Base-by-base conservation (phyloP, 2,797 vertebrate genomes). In the Pteronotus mesoamericanus region DNA sequence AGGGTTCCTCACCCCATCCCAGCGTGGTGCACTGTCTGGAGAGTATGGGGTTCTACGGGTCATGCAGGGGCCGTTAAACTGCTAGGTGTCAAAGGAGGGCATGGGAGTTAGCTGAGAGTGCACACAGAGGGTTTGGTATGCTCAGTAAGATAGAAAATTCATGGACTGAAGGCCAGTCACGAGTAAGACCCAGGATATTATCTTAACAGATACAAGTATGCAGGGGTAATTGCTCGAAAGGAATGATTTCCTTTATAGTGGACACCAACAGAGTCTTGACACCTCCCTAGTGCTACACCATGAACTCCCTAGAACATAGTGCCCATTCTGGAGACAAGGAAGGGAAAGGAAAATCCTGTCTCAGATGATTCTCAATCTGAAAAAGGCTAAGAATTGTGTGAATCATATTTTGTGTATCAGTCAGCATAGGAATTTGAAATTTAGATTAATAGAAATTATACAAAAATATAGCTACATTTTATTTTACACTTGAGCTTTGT, bases 401-500 rank as follows among this genome's bases (percentile, higher is more conserved):
- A 66, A 29, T 74, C n/a, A 21, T 39, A n/a, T 71, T 68, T 95
- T 39, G n/a, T 80, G 57, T 61, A 61, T 48, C 29, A 89, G 9
- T 69, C 68, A 92, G 48, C 84, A n/a, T 3, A 91, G 32, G 14
- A 93, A 95, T 53, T 15, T 83, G 32, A 71, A 84, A 86, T 59
- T 42, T 48, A 79, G 37, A 83, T 78, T 6, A 61, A 78, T 61
- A 26, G 4, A 8, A 84, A 19, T 24, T 68, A 66, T 69, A 51
- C 29, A 55, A 88, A 87, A 80, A 86, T 24, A 3, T 12, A 87
- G 46, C 12, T 64, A 53, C 21, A 74, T 42, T 83, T 77, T 37
- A 55, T 68, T 88, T 79, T 69, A 39, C 6, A 29, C 18, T 59
- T 59, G 32, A 37, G 6, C 94, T 96, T 93, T 94, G 6, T 96